phyloP scores from a whole-genome alignment of 1,140 invertebrate genomes.

The Temnothorax nylanderi region DNA sequence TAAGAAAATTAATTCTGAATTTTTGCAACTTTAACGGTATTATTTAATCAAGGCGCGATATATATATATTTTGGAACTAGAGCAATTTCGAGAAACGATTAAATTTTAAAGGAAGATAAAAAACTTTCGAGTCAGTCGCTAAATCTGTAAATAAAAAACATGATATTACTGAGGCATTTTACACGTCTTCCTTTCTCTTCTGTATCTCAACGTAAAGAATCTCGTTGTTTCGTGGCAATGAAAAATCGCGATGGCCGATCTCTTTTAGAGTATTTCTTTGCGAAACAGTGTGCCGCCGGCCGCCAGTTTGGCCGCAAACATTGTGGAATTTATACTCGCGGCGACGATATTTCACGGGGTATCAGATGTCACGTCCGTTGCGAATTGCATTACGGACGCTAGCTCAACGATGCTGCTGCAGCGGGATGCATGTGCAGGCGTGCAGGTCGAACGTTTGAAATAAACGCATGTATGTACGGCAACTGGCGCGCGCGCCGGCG shows the following conservation, averaged over 20 bases:
- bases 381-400: slow-evolving; percentile 22
- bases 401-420: not conserved
- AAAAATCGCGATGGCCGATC: not conserved
- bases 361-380: slow-evolving; percentile 42
- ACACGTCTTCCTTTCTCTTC: not conserved
- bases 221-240: not conserved
- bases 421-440: not conserved
- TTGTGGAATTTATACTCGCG: slow-evolving; percentile 28
- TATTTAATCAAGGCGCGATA: not conserved
- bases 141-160: not conserved
- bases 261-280: not conserved
- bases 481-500: too few species aligned
- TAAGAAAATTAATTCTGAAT: not conserved
- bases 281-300: not conserved
- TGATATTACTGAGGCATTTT: not conserved
- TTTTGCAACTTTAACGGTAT: not conserved
- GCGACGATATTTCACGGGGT: slow-evolving; percentile 22
- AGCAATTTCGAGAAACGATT: not conserved
- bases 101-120: not conserved
- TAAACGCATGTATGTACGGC: not conserved
- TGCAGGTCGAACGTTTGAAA: not conserved
- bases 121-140: not conserved
- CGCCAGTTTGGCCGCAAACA: not conserved
- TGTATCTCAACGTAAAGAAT: not conserved
- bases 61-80: not conserved